Conservation (phyloP, 2,113 vertebrate genomes). For the Cynoglossus semilaevis region DNA sequence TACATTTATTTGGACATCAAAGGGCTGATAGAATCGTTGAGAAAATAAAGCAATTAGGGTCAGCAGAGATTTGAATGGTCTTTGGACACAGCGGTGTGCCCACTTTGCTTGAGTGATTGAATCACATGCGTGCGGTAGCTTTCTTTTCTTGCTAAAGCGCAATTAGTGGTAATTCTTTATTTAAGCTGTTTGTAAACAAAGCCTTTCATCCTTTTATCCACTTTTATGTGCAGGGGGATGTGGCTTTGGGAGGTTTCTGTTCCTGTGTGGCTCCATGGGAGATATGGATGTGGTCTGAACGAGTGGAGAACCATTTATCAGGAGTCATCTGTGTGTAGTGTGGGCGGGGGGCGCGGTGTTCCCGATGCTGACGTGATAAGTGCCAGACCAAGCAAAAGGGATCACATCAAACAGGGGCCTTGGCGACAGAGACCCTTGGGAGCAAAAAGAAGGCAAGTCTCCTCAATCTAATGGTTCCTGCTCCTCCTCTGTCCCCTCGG, state of each 20-base stretch:
- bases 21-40: constrained; percentile 73
- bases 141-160: constrained; percentile 77
- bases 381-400: constrained; percentile 64
- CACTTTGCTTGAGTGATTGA: constrained; percentile 66
- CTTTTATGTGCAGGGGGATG: constrained; percentile 73
- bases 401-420: constrained; percentile 62
- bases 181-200: constrained; percentile 81
- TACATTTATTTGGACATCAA: constrained; percentile 79
- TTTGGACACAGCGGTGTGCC: constrained; percentile 63
- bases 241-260: constrained; percentile 72
- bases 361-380: constrained; percentile 67
- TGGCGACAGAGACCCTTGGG: constrained; percentile 65
- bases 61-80: constrained; percentile 71
- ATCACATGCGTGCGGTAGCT: constrained; percentile 74
- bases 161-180: constrained; percentile 81
- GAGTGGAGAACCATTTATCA: constrained; percentile 63
- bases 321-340: constrained; percentile 72
- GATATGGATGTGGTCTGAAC: constrained; percentile 59
- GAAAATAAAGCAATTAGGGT: constrained; percentile 79
- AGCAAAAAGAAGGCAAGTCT: constrained; percentile 57
- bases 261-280: constrained; percentile 65
- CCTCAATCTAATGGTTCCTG: constrained; percentile 66
- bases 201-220: constrained; percentile 80
- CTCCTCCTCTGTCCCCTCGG: constrained; percentile 62
- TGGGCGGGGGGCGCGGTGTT: constrained; percentile 66